Evolutionary conservation across 2,888 invertebrate species (phyloP).

Genomic region (Agrypnus murinus): DNA sequence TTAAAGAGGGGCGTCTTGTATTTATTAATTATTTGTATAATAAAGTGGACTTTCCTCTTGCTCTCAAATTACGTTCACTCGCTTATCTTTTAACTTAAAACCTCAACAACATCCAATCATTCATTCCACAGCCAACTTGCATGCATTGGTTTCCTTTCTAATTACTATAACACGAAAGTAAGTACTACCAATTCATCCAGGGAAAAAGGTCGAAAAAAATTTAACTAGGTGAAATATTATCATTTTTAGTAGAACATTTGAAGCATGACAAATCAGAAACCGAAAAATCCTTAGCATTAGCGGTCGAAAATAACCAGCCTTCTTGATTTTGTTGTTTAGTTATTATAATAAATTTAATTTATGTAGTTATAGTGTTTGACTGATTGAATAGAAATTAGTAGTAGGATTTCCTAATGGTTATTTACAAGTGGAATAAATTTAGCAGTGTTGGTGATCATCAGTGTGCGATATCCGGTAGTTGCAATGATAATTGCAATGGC

Average conservation of each 20-base stretch:
- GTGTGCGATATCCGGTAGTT: neutral
- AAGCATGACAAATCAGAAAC: slow-evolving; percentile 30
- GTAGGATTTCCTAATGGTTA: too few species aligned
- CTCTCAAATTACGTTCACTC: slow-evolving; percentile 48
- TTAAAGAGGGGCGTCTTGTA: slow-evolving; percentile 29
- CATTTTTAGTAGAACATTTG: slow-evolving; percentile 3
- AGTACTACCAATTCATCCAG: slow-evolving; percentile 17
- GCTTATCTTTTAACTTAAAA: neutral
- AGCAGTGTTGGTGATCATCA: neutral
- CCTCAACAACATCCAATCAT: slow-evolving; percentile 3
- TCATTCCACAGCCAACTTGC: neutral
- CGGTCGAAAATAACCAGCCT: neutral
- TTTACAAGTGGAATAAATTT: too few species aligned
- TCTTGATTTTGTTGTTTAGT: too few species aligned
- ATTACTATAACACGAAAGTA: slow-evolving; percentile 18
- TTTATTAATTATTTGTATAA: slow-evolving; percentile 43
- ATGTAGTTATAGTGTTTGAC: too few species aligned
- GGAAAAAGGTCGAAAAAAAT: neutral
- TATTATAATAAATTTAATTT: too few species aligned
- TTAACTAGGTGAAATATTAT: slow-evolving; percentile 6
- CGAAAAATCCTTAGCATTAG: slow-evolving; percentile 6
- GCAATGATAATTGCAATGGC: neutral
- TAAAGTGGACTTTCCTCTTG: slow-evolving; percentile 44
- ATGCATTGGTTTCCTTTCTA: slow-evolving; percentile 30
- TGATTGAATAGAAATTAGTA: too few species aligned